Conservation (phyloP, 2,888 invertebrate genomes). For the Nemapogon koenigi region DNA sequence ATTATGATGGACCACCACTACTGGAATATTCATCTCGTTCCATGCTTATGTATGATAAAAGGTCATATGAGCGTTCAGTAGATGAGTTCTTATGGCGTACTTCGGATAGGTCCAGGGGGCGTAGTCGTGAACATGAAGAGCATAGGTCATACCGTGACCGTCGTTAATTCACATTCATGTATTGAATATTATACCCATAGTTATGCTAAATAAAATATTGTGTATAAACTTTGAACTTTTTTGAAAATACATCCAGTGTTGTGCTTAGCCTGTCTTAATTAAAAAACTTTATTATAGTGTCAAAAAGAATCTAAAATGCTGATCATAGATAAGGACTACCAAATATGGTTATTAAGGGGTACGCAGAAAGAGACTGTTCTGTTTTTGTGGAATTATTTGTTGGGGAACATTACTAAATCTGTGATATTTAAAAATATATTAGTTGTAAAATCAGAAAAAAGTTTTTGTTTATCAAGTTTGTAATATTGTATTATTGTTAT, state of each 20-base stretch:
- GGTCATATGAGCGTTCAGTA: slow-evolving; percentile 87
- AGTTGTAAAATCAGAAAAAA: too few species aligned
- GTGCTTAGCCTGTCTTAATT: slow-evolving; percentile 55
- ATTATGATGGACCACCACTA: slow-evolving; percentile 77
- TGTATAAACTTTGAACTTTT: slow-evolving; percentile 62
- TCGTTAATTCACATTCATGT: slow-evolving; percentile 47
- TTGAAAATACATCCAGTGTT: slow-evolving; percentile 40
- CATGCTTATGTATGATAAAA: slow-evolving; percentile 71
- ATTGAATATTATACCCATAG: slow-evolving; percentile 29
- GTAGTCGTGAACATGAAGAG: slow-evolving; percentile 64
- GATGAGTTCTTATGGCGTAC: slow-evolving; percentile 88
- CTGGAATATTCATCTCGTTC: slow-evolving; percentile 78
- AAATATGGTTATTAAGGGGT: too few species aligned
- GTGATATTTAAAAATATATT: too few species aligned
- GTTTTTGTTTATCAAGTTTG: too few species aligned
- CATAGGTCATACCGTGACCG: slow-evolving; percentile 67
- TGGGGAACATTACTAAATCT: too few species aligned
- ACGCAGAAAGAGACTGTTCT: too few species aligned
- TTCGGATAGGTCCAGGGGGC: slow-evolving; percentile 69
- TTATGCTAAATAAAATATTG: slow-evolving; percentile 51
- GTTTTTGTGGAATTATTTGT: too few species aligned
- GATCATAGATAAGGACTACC: too few species aligned
- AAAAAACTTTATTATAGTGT: too few species aligned
- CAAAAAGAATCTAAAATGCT: too few species aligned
- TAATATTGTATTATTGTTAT: too few species aligned